Evolutionary conservation across 2,797 vertebrate genomes (phyloP), one percentile per base, ranked within the genome.

Genomic region (Intellagama lesueurii): DNA sequence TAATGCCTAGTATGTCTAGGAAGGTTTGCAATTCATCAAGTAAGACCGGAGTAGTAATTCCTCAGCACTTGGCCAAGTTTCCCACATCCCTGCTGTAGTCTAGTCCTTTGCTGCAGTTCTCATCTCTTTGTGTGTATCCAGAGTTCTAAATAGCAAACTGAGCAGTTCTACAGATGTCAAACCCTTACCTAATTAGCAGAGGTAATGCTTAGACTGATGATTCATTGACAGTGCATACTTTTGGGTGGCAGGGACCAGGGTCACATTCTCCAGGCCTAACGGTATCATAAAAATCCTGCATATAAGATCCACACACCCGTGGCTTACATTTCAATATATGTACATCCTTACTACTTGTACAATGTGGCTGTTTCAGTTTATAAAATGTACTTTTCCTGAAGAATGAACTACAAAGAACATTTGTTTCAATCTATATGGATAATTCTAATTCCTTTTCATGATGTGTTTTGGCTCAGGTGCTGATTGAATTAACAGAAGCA

Each of bases 381-480:
- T 69, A 92, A 89, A 93, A 85, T 88, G 83, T 90, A 92, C 66
- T 72, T 70, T 90, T 60, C 83, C 90, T 91, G 92, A 93, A 95
- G 93, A 91, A 56, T 94, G 87, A 94, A 90, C 94, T 92, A 89
- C 91, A 92, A 93, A 91, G 92, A 92, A 94, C 92, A 47, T 0
- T 0, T 90, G 90, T 91, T 94, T 93, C 92, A 95, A 85, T 93
- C 89, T 80, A 60, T 0, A 4, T 83, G 87, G 6, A 24, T 81
- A n/a, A 60, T 32, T 81, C n/a, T n/a, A 60, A 32, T 3, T n/a
- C 52, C 28, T 24, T 60, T 19, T 60, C 52, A 60, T 28, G n/a
- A 32, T 81, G 52, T 64, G 7, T 32, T 60, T 60, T 32, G 79
- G n/a, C 52, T 81, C 52, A 60, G 3, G 22, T 56, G 30, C 22